phyloP scores from a whole-genome alignment of 2,797 vertebrate genomes.

The Babyrousa celebensis region DNA sequence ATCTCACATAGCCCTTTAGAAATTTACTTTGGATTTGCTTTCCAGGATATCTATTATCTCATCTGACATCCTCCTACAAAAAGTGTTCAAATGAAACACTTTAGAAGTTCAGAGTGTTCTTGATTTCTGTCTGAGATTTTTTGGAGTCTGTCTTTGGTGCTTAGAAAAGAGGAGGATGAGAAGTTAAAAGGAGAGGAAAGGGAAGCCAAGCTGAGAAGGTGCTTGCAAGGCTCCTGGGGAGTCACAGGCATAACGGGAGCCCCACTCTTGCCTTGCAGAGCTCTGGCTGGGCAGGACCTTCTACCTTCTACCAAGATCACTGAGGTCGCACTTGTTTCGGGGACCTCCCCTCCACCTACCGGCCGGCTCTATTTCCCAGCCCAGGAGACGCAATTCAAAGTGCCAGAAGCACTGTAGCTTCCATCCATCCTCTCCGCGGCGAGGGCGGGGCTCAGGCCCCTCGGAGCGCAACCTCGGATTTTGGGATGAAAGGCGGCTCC shows the following conservation, averaged over 20 bases:
- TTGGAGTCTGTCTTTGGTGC: not conserved
- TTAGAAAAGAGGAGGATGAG: not conserved
- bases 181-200: not conserved
- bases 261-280: not conserved
- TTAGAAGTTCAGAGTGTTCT: not conserved
- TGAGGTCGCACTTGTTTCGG: not conserved
- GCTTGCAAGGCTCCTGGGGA: not conserved
- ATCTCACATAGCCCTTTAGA: rapidly evolving
- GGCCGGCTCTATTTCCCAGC: rapidly evolving
- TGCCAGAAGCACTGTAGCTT: too few species aligned
- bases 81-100: not conserved
- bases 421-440: not conserved
- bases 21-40: not conserved
- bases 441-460: not conserved
- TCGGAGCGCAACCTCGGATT: rapidly evolving
- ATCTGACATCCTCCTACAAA: not conserved
- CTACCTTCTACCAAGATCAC: not conserved
- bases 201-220: not conserved
- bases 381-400: rapidly evolving
- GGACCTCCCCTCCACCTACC: not conserved
- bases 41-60: not conserved
- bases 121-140: not conserved
- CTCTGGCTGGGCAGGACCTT: not conserved
- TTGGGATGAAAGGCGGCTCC: too few species aligned
- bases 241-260: too few species aligned